Base-by-base conservation (phyloP, 2,113 vertebrate genomes). In the Amphiprion percula region DNA sequence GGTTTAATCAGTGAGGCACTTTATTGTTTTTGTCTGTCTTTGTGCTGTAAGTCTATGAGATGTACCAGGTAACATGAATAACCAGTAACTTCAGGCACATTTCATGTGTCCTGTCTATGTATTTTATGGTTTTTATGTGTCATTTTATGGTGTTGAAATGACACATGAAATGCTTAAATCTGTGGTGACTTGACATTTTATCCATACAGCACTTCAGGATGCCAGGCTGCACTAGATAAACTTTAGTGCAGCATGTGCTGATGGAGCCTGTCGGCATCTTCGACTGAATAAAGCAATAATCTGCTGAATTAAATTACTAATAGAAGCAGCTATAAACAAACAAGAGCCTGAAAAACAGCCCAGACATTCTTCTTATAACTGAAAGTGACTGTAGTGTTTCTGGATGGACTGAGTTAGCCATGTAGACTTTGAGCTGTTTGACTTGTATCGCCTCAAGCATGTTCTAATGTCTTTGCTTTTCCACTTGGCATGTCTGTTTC, bases 401-500 rank as follows among this genome's bases (percentile, higher is more conserved):
- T 74, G 62, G 58, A 5, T 19, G 39, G 56, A 23, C 33, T 44
- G 4, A 44, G 41, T 26, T 23, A 54, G 58, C 72, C 50, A 55
- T 21, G 46, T 68, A 12, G 41, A 59, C 16, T 44, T 44, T 52
- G 17, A 52, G 17, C 1, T 21, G 46, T 72, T 80, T 60, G 26
- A 50, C 28, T 73, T 77, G 78, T 68, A 74, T 71, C 21, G 3
- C 60, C 26, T 26, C 0, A 0, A 76, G 65, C 60, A 28, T 21
- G 23, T 78, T 87, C 70, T 5, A 74, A 56, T 39, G 30, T 56
- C 52, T 59, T 71, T 44, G 59, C 39, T 74, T 46, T 56, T 70
- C 26, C 46, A 68, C 24, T 68, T 23, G 56, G 8, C 74, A 15
- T 74, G 50, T 66, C 82, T 79, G 68, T 77, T 85, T 74, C 59